Evolutionary conservation across 2,888 invertebrate species (phyloP).

Genomic region (Acanthosoma haemorrhoidale): DNA sequence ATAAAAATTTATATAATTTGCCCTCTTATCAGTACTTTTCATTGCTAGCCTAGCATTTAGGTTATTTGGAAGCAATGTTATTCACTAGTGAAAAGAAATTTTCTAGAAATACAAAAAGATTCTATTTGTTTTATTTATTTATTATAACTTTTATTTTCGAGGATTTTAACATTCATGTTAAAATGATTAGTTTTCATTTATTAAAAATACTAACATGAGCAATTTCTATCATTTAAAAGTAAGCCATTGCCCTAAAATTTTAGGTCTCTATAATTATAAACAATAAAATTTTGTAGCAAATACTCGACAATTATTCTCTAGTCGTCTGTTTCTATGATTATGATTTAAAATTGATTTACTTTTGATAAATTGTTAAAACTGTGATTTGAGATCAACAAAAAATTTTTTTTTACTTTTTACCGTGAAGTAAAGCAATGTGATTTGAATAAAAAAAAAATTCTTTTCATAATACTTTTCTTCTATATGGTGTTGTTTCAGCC

Average conservation of each 20-base stretch:
- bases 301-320: background rate
- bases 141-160: too few species aligned
- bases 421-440: too few species aligned
- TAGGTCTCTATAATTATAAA: background rate
- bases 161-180: too few species aligned
- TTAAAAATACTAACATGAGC: constrained; percentile 17
- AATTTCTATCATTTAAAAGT: constrained; percentile 11
- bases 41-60: background rate
- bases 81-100: background rate
- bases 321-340: background rate
- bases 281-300: constrained; percentile 4
- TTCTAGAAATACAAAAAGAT: background rate
- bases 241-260: background rate
- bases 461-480: too few species aligned
- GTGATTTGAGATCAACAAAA: too few species aligned
- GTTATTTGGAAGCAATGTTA: background rate
- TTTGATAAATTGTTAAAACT: too few species aligned
- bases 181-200: background rate
- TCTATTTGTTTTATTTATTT: too few species aligned
- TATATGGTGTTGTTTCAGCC: constrained; percentile 16
- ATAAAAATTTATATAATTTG: background rate
- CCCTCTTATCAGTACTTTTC: constrained; percentile 5
- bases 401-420: too few species aligned
- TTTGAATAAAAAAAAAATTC: background rate
- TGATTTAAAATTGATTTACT: background rate